Base-by-base conservation (phyloP, 2,113 vertebrate genomes). In the Rhagologus leucostigma region DNA sequence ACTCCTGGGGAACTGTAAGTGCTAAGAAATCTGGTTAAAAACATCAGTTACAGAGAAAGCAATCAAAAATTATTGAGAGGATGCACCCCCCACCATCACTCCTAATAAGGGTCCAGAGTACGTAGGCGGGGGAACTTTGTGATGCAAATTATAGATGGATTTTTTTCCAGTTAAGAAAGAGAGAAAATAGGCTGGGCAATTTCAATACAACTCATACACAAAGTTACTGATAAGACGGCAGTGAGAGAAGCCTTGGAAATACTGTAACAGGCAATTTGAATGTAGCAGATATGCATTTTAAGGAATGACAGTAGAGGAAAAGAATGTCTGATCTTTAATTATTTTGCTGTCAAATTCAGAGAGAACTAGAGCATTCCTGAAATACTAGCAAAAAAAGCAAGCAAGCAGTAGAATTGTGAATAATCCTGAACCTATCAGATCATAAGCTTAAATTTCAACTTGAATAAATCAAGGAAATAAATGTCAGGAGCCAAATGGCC, bases 1-100 rank as follows among this genome's bases (percentile, higher is more conserved):
- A 88, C 39, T 77, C 55, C 82, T 32, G 19, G 68, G 70, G 82
- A 77, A 63, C 9, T 64, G 7, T 71, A 88, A 91, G 63, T 92
- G 47, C 59, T 77, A 49, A 74, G 47, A 94, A 70, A 70, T 77
- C 46, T 95, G 41, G 24, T 84, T 93, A 41, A 91, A 94, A 95
- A 47, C 35, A 42, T 15, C 33, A 6, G 63, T 55, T 88, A 50
- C 52, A 86, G 70, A 63, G 35, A 90, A 83, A 80, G 13, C 55
- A 88, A 90, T 90, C 9, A 81, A 79, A 89, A 84, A 59, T 44
- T 13, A 55, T 6, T 52, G 55, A 24, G 30, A 68, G 53, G 85
- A 65, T 21, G 23, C 37, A 73, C 10, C 6, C 39, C 35, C 32
- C 6, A 59, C 33, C 16, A 67, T 70, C 30, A 6, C 19, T 87